Base-by-base conservation (phyloP, 2,888 invertebrate genomes). In the Erannis defoliaria region DNA sequence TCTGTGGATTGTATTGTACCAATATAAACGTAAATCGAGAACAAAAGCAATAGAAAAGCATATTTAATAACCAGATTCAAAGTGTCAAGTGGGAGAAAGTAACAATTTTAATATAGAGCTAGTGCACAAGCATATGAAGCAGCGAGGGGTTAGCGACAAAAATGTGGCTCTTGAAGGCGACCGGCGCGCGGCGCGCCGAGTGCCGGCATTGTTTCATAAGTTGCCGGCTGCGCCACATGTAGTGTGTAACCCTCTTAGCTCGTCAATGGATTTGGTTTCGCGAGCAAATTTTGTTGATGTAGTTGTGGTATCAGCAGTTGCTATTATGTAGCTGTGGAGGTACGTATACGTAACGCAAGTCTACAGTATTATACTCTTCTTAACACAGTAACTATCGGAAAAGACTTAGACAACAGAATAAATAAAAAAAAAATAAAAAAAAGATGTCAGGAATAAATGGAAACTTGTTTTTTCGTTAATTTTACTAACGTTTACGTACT, bases 121-220 rank as follows among this genome's bases (percentile, higher is more conserved):
- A 65, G 26, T 58, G 50, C 57, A 33, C 21, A 56, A 57, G 59
- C 49, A 57, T 26, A 26, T 26, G n/a, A n/a, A n/a, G 51, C 18
- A 12, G n/a, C 40, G 54, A 50, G 56, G 42, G 56, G 54, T 38
- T 53, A 51, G 49, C 50, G 26, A 57, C 64, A 59, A 67, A 68
- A 65, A 67, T 65, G 61, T 55, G 54, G 16, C 62, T 45, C 67
- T 67, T 45, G 59, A 66, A 40, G 21, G 48, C 58, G 26, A 6
- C 26, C 26, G n/a, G n/a, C 26, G 50, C 46, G 29, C 55, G 50
- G 33, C 48, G 54, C 43, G 50, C 45, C 18, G 37, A 46, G 56
- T 49, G 50, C 33, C 16, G 42, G 58, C 50, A 67, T 67, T 67
- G 64, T 67, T 62, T 62, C 35, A 57, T 49, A 60, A 64, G 64